These are phyloP conservation scores for Sebastes aleutianus DNA, from an alignment of 2,797 vertebrate genomes.

Conservation along the genomic window DNA sequence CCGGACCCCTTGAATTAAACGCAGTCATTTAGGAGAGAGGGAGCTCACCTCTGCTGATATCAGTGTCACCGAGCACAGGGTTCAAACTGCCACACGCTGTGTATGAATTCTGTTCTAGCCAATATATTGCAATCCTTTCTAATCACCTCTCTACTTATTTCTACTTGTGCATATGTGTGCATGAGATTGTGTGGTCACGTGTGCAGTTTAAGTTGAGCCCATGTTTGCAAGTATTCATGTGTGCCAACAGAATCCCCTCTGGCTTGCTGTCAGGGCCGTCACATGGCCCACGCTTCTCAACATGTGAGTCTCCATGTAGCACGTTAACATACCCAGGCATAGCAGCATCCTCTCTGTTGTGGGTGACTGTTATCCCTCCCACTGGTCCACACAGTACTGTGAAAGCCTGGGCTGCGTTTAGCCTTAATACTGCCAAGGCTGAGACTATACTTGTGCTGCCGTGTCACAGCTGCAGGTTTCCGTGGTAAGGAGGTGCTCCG, in stretches of 20 bases:
- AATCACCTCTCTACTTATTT: not conserved
- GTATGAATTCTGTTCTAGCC: not conserved
- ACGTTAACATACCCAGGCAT: slow-evolving; percentile 1
- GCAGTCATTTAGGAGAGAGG: slow-evolving; percentile 55
- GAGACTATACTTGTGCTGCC: not conserved
- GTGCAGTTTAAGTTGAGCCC: not conserved
- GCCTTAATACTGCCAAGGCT: not conserved
- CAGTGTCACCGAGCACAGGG: slow-evolving; percentile 50
- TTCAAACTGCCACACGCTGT: slow-evolving; percentile 24
- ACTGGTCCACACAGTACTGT: slow-evolving; percentile 28
- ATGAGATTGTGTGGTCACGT: not conserved
- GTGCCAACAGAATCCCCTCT: slow-evolving; percentile 6
- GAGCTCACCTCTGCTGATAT: slow-evolving; percentile 63
- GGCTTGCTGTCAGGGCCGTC: slow-evolving; percentile 28
- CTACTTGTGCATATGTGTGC: not conserved
- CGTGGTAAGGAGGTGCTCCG: not conserved
- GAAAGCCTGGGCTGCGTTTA: not conserved
- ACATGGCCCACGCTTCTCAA: slow-evolving; percentile 39
- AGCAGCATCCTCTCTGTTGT: slow-evolving; percentile 20
- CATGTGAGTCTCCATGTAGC: slow-evolving; percentile 44
- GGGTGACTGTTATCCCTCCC: slow-evolving; percentile 35
- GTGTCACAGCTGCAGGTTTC: slow-evolving; percentile 3
- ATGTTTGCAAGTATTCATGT: slow-evolving; percentile 5
- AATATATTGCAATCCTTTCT: not conserved
- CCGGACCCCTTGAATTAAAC: slow-evolving; percentile 70